Evolutionary conservation across 2,113 vertebrate genomes (phyloP).

Genomic region (Salvator merianae): DNA sequence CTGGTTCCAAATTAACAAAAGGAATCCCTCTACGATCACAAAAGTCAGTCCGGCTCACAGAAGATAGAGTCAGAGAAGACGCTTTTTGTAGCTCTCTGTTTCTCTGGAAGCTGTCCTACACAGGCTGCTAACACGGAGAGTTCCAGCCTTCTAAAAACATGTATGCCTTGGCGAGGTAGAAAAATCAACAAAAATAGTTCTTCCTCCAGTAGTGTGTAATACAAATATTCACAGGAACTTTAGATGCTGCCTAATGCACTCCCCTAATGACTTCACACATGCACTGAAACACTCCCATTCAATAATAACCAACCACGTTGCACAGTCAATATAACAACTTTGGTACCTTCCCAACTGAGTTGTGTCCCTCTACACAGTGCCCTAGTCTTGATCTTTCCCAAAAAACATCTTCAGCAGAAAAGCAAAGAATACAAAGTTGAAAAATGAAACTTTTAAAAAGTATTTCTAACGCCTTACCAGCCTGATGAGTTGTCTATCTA

Average conservation of each 20-base stretch:
- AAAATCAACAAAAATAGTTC: background rate
- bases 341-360: background rate
- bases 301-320: too few relatives aligned
- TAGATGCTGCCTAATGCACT: background rate
- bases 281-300: background rate
- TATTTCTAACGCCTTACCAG: conserved; percentile 76
- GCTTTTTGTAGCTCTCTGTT: background rate
- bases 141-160: background rate
- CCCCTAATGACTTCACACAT: background rate
- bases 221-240: background rate
- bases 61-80: background rate
- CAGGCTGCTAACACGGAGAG: too few relatives aligned
- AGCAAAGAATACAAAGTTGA: background rate
- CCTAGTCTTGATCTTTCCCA: background rate
- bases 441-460: conserved; percentile 25
- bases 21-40: background rate
- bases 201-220: too few relatives aligned
- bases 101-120: background rate
- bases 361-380: background rate
- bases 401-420: background rate
- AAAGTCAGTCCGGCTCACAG: background rate
- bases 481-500: conserved; percentile 94
- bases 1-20: background rate
- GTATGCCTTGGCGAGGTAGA: background rate
- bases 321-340: background rate